Evolutionary conservation across 23 tunicate genomes (phyloP).

Genomic region (Trididemnum nubilum): DNA sequence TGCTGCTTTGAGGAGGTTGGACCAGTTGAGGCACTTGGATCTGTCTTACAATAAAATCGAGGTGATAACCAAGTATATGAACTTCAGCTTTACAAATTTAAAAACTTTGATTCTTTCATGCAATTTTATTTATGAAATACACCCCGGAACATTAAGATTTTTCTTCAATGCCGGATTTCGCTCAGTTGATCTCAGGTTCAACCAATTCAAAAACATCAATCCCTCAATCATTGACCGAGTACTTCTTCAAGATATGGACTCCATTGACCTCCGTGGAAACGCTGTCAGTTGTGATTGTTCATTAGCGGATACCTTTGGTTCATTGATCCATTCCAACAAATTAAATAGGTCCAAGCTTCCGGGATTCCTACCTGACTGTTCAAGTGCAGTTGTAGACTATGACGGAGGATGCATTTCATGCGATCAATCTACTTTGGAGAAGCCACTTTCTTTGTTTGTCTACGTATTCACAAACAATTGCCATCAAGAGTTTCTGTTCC

Average conservation of each 20-base stretch:
- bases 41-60: slow-evolving; percentile 22
- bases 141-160: background rate
- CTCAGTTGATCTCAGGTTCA: background rate
- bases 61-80: background rate
- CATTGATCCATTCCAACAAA: background rate
- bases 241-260: background rate
- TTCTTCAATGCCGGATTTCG: background rate
- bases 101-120: slow-evolving; percentile 4
- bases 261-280: slow-evolving; percentile 38
- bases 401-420: slow-evolving; percentile 39
- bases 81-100: background rate
- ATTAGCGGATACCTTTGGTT: slow-evolving; percentile 23
- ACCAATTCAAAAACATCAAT: background rate
- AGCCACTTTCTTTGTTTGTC: background rate
- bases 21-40: background rate
- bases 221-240: background rate
- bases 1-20: background rate
- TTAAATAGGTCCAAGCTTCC: background rate
- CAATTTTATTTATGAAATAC: slow-evolving; percentile 2
- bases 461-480: slow-evolving; percentile 12
- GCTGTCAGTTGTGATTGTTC: slow-evolving; percentile 14
- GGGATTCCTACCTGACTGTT: slow-evolving; percentile 35
- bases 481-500: background rate
- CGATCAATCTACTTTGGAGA: background rate
- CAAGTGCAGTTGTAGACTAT: slow-evolving; percentile 2